These are phyloP conservation scores for Syndactyla subalaris DNA, from an alignment of 2,797 vertebrate species.

Conservation along the genomic window DNA sequence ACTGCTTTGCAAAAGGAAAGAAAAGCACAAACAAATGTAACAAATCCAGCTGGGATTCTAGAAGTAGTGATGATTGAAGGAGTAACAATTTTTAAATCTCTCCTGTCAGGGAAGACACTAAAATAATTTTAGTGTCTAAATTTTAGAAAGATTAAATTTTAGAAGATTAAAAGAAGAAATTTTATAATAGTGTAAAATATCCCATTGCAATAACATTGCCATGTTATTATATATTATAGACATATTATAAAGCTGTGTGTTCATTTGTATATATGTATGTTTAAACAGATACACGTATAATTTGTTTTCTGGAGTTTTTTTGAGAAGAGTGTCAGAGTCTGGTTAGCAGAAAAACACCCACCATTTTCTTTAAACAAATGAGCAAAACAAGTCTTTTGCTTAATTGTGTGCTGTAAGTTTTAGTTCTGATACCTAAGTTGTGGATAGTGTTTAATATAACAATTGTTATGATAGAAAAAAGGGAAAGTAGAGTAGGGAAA, in stretches of 20 bases:
- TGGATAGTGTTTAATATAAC: background rate
- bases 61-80: background rate
- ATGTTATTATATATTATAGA: background rate
- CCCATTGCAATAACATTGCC: background rate
- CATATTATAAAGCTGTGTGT: background rate
- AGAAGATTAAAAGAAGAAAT: background rate
- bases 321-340: background rate
- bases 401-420: background rate
- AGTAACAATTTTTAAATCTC: background rate
- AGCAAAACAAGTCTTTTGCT: background rate
- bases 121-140: background rate
- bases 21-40: background rate
- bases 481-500: fast-evolving
- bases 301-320: background rate
- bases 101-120: background rate
- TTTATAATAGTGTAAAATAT: background rate
- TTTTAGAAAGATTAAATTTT: background rate
- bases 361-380: background rate
- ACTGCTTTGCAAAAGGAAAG: background rate
- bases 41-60: background rate
- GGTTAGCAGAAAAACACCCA: background rate
- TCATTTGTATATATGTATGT: background rate
- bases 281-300: background rate
- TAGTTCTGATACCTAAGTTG: background rate
- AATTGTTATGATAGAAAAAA: background rate